phyloP scores from a whole-genome alignment of 35 echinoderm and acorn worm genomes.

The Acanthaster planci region DNA sequence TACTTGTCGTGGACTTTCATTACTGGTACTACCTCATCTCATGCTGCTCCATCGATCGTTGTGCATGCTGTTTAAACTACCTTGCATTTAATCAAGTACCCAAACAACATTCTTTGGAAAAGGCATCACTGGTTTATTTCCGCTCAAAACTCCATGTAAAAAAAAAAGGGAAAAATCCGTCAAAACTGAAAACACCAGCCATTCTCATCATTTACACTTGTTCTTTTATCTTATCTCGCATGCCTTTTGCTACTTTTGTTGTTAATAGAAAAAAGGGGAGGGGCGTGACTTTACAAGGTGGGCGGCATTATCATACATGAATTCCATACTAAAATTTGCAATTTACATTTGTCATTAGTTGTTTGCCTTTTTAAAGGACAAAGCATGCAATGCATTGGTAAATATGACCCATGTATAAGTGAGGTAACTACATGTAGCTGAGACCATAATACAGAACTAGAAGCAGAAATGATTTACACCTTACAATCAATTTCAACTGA shows the following conservation, averaged over 20 bases:
- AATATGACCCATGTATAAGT: no score
- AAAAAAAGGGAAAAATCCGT: neutral
- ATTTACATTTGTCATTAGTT: neutral
- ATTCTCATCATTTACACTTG: neutral
- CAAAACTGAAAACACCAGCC: neutral
- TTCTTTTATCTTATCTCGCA: neutral
- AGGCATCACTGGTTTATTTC: conserved; percentile 30
- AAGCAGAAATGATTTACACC: no score
- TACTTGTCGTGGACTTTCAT: no score
- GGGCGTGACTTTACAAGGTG: neutral
- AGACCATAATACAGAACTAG: no score
- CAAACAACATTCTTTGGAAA: neutral
- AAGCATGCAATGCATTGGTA: no score
- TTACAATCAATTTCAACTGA: no score
- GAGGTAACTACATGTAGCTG: no score
- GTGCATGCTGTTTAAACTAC: no score
- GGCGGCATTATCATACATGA: conserved; percentile 14
- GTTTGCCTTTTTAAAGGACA: no score
- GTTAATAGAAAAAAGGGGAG: neutral
- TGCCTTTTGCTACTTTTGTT: neutral
- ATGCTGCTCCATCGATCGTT: no score
- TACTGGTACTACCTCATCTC: no score
- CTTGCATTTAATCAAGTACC: no score
- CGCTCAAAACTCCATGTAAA: neutral
- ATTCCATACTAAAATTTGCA: neutral